Conservation (phyloP, 1,140 invertebrate species). For the Hylyphantes graminicola region DNA sequence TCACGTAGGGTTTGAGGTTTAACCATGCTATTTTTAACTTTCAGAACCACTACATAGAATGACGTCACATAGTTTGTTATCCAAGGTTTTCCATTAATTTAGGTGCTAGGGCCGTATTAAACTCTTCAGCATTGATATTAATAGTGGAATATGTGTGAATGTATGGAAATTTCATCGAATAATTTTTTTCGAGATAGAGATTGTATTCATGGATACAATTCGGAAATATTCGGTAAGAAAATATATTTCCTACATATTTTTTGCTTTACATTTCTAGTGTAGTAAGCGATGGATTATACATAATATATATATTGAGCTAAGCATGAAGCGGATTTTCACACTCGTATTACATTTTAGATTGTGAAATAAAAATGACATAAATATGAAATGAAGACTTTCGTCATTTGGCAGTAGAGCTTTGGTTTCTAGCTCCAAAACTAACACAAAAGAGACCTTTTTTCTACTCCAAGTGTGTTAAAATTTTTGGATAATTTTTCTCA, state of each 20-base stretch:
- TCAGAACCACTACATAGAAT: no score
- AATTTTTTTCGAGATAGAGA: not conserved
- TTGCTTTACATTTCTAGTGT: conserved; percentile 16
- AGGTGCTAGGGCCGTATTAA: no score
- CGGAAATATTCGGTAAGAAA: conserved; percentile 39
- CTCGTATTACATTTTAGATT: conserved; percentile 16
- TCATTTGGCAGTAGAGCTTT: conserved; percentile 31
- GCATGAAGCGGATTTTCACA: conserved; percentile 45
- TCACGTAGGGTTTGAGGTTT: no score
- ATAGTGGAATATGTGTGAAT: not conserved
- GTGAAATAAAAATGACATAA: not conserved
- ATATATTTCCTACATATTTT: conserved; percentile 44
- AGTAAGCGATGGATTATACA: conserved; percentile 23
- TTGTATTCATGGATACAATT: conserved; percentile 31
- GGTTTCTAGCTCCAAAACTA: not conserved
- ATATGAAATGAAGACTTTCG: not conserved
- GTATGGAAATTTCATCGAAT: conserved; percentile 1
- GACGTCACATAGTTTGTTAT: no score
- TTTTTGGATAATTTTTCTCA: no score
- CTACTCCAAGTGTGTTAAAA: not conserved
- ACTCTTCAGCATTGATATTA: no score
- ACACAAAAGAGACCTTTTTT: not conserved
- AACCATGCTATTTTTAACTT: no score
- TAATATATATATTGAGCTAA: conserved; percentile 47
- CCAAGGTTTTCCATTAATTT: no score